Conservation (phyloP, 2,888 invertebrate genomes). For the Archaeoteleia sp. region DNA sequence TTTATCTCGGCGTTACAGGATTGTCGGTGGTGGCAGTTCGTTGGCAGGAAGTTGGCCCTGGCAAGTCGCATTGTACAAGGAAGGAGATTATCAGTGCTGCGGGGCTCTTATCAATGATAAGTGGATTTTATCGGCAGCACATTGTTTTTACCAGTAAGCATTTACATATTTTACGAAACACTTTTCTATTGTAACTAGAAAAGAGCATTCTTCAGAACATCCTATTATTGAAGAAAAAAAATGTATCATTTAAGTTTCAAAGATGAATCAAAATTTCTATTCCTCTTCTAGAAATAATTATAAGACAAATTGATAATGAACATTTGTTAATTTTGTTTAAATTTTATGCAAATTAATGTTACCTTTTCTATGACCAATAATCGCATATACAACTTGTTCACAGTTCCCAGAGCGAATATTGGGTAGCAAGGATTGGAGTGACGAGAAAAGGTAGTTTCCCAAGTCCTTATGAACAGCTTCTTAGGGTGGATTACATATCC, state of each 20-base stretch:
- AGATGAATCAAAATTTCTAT: too few relatives aligned
- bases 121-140: slow-evolving; percentile 88
- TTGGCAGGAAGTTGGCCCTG: slow-evolving; percentile 88
- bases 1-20: slow-evolving; percentile 77
- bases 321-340: slow-evolving; percentile 6
- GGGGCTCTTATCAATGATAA: slow-evolving; percentile 83
- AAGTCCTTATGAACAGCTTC: slow-evolving; percentile 84
- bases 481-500: slow-evolving; percentile 80
- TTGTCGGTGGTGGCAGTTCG: slow-evolving; percentile 87
- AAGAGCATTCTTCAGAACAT: too few relatives aligned
- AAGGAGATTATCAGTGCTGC: slow-evolving; percentile 90
- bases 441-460: slow-evolving; percentile 83
- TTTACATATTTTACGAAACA: too few relatives aligned
- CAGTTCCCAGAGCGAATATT: slow-evolving; percentile 84
- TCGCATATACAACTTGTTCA: slow-evolving; percentile 28
- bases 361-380: not conserved
- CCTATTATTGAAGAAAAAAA: too few relatives aligned
- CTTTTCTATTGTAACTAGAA: too few relatives aligned
- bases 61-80: slow-evolving; percentile 90
- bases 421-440: slow-evolving; percentile 88
- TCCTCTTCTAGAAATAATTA: too few relatives aligned
- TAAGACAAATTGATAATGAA: too few relatives aligned
- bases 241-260: too few relatives aligned
- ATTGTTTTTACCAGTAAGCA: slow-evolving; percentile 89
- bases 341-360: too few relatives aligned